Evolutionary conservation across 2,797 vertebrate species (phyloP), one percentile per base, ranked within the genome.

Genomic region (Melanotaenia maccullochi): DNA sequence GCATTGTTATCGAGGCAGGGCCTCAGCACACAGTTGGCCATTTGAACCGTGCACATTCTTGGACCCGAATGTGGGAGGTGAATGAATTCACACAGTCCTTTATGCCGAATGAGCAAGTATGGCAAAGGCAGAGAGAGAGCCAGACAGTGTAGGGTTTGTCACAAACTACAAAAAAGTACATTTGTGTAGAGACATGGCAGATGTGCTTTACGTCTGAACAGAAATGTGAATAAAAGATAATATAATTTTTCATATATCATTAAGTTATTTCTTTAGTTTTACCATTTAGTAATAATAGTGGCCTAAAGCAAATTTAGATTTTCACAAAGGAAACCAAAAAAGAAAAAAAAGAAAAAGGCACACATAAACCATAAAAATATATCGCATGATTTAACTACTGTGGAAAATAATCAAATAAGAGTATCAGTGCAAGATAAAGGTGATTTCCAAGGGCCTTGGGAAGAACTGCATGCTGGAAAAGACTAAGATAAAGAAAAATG

Each of bases 41-140:
- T 84, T 92, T 92, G 65, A 92, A 70, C 71, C 2, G 35, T 22
- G 60, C 75, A 55, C 89, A 95, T 95, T 94, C 93, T 86, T 93
- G 75, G 47, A 44, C 65, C 49, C 0, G 24, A 52, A 40, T 42
- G 94, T 94, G 78, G 91, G 94, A 65, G 83, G 75, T 33, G 75
- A 80, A 86, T 90, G 91, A 93, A 91, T 88, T 93, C 90, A 90
- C 87, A 85, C 78, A 73, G 81, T 86, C 66, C 68, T 84, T 90
- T 80, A 82, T 90, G 71, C 87, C 62, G 58, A 76, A 69, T 14
- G 70, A 74, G 55, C 18, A 28, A 71, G 60, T 16, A 47, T 35
- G 70, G 85, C 84, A 88, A 83, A 81, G 65, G 68, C 62, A 51
- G 83, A 60, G 51, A 58, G 54, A n/a, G 67, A 69, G 25, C 42